phyloP scores from a whole-genome alignment of 2,888 invertebrate genomes.

The Criorhina ranunculi region DNA sequence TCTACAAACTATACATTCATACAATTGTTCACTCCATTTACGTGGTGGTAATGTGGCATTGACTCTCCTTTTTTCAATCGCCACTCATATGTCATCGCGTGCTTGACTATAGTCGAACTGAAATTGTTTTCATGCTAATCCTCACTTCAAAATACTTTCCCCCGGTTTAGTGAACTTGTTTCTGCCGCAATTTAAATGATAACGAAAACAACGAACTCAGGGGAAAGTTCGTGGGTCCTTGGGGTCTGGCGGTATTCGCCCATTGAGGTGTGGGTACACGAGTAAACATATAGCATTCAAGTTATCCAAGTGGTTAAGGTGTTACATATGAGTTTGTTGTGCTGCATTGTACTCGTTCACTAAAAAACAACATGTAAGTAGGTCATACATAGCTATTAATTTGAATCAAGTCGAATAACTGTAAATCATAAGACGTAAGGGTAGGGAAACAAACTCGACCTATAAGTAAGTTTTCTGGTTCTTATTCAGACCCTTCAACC shows the following conservation, averaged over 20 bases:
- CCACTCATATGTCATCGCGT: constrained; percentile 60
- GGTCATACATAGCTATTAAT: too few species aligned
- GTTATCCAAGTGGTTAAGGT: too few species aligned
- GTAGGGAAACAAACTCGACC: too few species aligned
- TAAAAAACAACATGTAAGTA: too few species aligned
- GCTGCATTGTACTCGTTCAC: too few species aligned
- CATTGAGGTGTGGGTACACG: too few species aligned
- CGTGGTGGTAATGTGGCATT: constrained; percentile 10
- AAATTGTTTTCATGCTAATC: constrained; percentile 53
- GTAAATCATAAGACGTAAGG: too few species aligned
- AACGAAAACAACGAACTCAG: constrained; percentile 16
- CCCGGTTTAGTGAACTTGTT: constrained; percentile 43
- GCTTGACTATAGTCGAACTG: constrained; percentile 41
- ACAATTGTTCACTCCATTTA: background rate
- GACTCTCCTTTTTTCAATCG: constrained; percentile 49
- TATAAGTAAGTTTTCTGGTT: too few species aligned
- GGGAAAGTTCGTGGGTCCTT: background rate
- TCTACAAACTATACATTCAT: background rate
- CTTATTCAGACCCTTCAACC: too few species aligned
- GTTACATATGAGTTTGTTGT: too few species aligned
- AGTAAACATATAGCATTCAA: too few species aligned
- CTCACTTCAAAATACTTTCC: constrained; percentile 61
- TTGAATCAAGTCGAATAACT: too few species aligned
- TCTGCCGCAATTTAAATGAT: constrained; percentile 46
- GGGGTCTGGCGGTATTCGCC: background rate